These are phyloP conservation scores for Sceloporus undulatus DNA, from an alignment of 2,113 vertebrate species.

Conservation along the genomic window DNA sequence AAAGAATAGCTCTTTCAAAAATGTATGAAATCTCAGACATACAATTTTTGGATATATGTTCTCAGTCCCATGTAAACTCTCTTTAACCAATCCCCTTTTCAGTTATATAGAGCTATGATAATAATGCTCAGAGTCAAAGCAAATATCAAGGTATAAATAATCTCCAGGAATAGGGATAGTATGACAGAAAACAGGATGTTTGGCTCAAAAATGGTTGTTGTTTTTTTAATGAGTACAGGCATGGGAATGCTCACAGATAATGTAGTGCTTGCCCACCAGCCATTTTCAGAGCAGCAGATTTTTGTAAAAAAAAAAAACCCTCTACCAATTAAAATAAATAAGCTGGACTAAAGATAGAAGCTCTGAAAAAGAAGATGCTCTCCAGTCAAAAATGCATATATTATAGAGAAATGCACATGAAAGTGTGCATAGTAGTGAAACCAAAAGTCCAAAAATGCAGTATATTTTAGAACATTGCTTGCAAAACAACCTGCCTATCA, in stretches of 20 bases:
- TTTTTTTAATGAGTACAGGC: background rate
- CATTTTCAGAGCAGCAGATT: background rate
- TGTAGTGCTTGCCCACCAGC: background rate
- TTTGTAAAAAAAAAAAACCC: background rate
- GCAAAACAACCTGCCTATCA: background rate
- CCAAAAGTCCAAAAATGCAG: background rate
- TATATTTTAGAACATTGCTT: background rate
- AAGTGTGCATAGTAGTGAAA: background rate
- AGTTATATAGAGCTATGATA: background rate
- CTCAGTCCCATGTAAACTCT: background rate
- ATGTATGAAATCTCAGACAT: background rate
- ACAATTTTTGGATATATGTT: fast-evolving
- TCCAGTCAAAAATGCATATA: background rate
- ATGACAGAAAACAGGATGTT: background rate
- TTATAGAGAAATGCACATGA: background rate
- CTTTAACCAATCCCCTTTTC: background rate
- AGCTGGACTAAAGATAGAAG: background rate
- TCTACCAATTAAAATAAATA: background rate
- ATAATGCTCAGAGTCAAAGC: background rate
- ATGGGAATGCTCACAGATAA: background rate
- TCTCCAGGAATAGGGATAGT: background rate
- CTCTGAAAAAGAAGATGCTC: background rate
- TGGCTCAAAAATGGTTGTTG: background rate
- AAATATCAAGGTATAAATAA: background rate
- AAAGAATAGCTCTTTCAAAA: slow-evolving; percentile 34